Evolutionary conservation across 2,113 vertebrate genomes (phyloP).

Genomic region (Notechis scutatus): DNA sequence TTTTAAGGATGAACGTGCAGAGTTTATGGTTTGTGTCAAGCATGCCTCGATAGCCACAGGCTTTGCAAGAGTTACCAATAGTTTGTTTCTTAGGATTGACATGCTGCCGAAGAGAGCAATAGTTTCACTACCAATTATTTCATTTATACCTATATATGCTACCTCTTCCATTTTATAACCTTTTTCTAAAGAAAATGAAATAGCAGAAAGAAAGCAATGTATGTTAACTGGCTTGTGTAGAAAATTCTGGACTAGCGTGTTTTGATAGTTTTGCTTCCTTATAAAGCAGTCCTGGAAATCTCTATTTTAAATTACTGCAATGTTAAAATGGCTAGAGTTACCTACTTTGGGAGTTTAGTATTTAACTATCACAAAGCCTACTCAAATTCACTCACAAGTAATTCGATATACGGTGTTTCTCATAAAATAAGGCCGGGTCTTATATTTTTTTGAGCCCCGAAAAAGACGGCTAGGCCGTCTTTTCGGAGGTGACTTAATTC

Average conservation of each 20-base stretch:
- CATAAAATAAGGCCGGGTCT: no score
- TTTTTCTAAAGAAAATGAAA: neutral
- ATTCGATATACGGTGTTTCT: neutral
- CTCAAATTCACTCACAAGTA: neutral
- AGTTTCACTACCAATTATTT: neutral
- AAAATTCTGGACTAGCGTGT: neutral
- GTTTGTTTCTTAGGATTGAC: slow-evolving; percentile 99
- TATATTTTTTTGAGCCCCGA: no score
- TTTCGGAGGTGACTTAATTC: no score
- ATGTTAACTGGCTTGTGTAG: neutral
- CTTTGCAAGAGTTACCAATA: slow-evolving; percentile 98
- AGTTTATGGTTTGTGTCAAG: slow-evolving; percentile 98
- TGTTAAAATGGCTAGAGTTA: neutral
- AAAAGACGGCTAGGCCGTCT: no score
- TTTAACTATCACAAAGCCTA: neutral
- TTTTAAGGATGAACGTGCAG: slow-evolving; percentile 99
- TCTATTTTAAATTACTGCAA: neutral
- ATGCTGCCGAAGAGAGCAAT: slow-evolving; percentile 75
- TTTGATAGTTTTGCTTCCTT: neutral
- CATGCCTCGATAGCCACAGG: slow-evolving; percentile 98
- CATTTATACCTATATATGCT: neutral
- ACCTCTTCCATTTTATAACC: neutral
- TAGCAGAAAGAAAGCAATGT: neutral
- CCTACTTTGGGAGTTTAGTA: neutral
- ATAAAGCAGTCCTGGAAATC: neutral